phyloP scores from a whole-genome alignment of 2,113 vertebrate genomes.

The Cololabis saira region DNA sequence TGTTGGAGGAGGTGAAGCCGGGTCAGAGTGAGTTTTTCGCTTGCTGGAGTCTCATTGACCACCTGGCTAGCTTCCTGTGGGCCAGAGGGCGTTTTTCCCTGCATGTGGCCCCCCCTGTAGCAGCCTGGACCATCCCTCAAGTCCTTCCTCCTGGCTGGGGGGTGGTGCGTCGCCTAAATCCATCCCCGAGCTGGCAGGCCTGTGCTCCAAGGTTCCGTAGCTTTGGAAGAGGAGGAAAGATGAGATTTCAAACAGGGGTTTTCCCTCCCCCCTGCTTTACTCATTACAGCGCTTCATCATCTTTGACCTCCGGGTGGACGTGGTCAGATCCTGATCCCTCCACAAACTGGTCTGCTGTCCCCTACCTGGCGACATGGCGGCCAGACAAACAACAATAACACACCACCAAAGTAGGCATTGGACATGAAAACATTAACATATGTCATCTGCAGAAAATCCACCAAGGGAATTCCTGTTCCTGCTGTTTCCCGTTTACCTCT shows the following conservation, averaged over 20 bases:
- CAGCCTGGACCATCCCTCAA: constrained; percentile 62
- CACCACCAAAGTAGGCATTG: constrained; percentile 57
- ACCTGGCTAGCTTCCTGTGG: constrained; percentile 54
- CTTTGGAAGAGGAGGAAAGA: constrained; percentile 75
- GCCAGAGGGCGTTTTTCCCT: constrained; percentile 54
- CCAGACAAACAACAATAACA: constrained; percentile 72
- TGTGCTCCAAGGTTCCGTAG: constrained; percentile 72
- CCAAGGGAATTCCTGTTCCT: constrained; percentile 39
- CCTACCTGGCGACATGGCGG: constrained; percentile 63
- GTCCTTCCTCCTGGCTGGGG: constrained; percentile 49
- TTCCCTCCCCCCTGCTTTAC: constrained; percentile 45
- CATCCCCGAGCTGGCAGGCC: constrained; percentile 69
- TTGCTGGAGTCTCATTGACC: constrained; percentile 32
- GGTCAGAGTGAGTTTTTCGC: constrained; percentile 52
- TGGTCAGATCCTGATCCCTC: constrained; percentile 52
- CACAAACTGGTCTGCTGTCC: constrained; percentile 63
- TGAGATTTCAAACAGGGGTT: constrained; percentile 62
- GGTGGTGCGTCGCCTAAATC: constrained; percentile 46
- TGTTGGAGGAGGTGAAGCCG: constrained; percentile 39
- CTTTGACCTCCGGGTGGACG: constrained; percentile 51
- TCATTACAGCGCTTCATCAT: constrained; percentile 77
- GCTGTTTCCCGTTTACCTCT: constrained; percentile 39
- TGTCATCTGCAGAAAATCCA: constrained; percentile 38
- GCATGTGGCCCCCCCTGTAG: constrained; percentile 35
- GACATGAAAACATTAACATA: constrained; percentile 69